Evolutionary conservation across 2,113 vertebrate genomes (phyloP).

Genomic region (Indicator indicator): DNA sequence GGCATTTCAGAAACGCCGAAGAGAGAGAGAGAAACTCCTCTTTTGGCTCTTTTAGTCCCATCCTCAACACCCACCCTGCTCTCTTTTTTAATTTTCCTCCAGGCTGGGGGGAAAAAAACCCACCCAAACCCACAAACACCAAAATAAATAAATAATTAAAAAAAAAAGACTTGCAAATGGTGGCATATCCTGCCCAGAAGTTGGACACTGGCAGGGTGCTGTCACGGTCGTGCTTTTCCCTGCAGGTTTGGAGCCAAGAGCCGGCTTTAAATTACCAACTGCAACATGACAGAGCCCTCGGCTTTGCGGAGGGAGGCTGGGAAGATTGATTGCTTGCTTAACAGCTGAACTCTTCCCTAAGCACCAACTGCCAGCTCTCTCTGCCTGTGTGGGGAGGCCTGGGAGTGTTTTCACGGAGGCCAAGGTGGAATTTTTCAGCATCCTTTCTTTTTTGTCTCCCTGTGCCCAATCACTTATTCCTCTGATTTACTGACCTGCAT

Average conservation of each 20-base stretch:
- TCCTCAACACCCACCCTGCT: too few species aligned
- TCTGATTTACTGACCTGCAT: neutral
- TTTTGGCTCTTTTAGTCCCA: neutral
- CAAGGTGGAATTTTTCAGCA: neutral
- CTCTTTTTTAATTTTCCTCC: neutral
- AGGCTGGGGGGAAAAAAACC: neutral
- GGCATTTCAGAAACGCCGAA: neutral
- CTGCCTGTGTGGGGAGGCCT: neutral
- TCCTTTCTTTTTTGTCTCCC: neutral
- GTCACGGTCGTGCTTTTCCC: neutral
- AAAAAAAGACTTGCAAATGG: neutral
- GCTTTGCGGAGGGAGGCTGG: neutral
- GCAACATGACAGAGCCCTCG: constrained; percentile 6
- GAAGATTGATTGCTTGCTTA: neutral
- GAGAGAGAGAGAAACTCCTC: neutral
- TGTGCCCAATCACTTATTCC: neutral
- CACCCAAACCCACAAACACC: too few species aligned
- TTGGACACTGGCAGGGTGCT: neutral
- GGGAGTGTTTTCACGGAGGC: neutral
- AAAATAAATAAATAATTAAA: too few species aligned
- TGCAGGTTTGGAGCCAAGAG: neutral
- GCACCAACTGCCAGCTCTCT: neutral
- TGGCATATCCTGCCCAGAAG: neutral
- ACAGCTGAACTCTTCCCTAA: neutral
- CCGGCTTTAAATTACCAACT: neutral